Evolutionary conservation across 2,113 vertebrate species (phyloP), one percentile per base, ranked within the genome.

Genomic region (Plecotus auritus): DNA sequence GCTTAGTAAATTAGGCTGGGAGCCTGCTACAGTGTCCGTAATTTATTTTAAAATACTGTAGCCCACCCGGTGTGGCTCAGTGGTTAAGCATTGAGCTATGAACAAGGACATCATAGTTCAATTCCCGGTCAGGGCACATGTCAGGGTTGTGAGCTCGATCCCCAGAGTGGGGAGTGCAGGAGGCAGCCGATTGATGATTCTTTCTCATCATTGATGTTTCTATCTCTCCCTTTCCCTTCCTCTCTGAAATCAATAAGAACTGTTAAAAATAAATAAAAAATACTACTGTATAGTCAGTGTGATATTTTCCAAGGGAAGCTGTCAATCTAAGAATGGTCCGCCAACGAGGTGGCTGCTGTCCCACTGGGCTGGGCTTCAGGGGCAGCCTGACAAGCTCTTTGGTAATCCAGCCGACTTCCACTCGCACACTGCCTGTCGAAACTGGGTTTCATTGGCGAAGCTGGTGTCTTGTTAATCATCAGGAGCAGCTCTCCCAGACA

Each of bases 251-350:
- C 59, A 61, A 28, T 28, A 56, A 59, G 28, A 61, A 61, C 4
- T 28, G 59, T 28, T 12, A 61, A 61, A 61, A 61, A 61, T 26
- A 56, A 56, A 23, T 9, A 61, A 61, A 56, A 12, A 59, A 26
- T 32, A 37, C 42, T 35, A 30, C 35, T 4, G 22, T 54, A 14
- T 1, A 17, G 5, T 77, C 18, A 9, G 14, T 47, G 40, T 64
- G 78, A 4, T 40, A 23, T 94, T 87, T 87, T 26, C 61, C 74
- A 70, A 90, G 42, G 82, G 30, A 32, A 93, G n/a, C 42, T 40
- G 66, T 54, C 64, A 47, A 26, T 67, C 14, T 37, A 14, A 70
- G 10, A 80, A 28, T 22, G 45, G 82, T 67, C 20, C 23, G 67
- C 45, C 30, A 67, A 84, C 12, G 1, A 2, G n/a, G 54, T 12